Base-by-base conservation (phyloP, 2,113 vertebrate species). In the Syrrhaptes paradoxus region DNA sequence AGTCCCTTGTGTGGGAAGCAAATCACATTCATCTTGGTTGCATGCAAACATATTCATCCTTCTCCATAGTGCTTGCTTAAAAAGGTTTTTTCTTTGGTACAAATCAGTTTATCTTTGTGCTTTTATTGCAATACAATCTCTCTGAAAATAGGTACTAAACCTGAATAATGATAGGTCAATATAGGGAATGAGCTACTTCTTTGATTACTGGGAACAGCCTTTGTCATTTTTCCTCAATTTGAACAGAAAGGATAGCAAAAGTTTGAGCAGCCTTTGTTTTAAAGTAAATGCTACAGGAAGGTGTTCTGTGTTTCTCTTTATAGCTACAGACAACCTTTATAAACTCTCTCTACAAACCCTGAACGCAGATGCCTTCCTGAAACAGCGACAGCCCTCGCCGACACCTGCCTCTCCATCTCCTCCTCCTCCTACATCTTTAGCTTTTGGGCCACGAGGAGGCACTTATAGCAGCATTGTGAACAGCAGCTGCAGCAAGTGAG, bases 311-410 rank as follows among this genome's bases (percentile, higher is more conserved):
- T 96, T 97, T 97, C 17, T 87, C 94, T 76, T 92, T 89, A 32
- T 90, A 99, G 99, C 98, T 94, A 98, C 98, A 13, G 99, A 99
- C 91, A 99, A 99, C 95, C 99, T 99, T 61, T 99, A 99, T 93
- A 99, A 99, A 98, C 98, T 99, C 73, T 99, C 99, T 93, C 97
- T 99, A 65, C 99, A 99, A 98, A 99, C 99, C 25, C 98, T 99
- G 97, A 99, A 99, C 4, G 99, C 99, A 94, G 99, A 99, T 86
- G 98, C 98, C 67, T 99, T 99, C 97, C 98, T 99, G 97, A 99
- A 99, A 96, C 98, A 99, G 98, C 98, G 98, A 72, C 98, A 98
- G 31, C 97, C 97, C 96, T 98, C 99, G 7, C 98, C 98, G 1
- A 97, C 98, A 12, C 97, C 98, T 2, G 97, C 98, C 92, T 98